Percentiles rank a stretch among this genome's conserved stretches.
Conservation (phyloP, 2,113 vertebrate genomes). For the Sinocyclocheilus grahami region DNA sequence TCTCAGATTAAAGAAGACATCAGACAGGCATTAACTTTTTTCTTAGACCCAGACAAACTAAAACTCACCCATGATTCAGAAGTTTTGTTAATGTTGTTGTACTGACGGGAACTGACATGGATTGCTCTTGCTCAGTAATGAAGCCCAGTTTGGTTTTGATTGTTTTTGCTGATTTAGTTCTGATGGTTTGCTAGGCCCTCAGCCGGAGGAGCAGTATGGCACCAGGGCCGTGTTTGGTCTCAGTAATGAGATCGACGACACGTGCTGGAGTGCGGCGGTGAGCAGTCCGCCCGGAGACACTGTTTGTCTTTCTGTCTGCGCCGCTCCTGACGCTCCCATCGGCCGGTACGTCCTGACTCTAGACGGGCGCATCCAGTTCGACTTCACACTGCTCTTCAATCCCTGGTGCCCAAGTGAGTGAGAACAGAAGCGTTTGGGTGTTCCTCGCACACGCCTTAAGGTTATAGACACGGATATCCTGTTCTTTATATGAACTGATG, state of each 20-base stretch:
- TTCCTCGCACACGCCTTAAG: background rate
- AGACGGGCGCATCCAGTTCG: slow-evolving; percentile 67
- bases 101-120: too few relatives aligned
- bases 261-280: slow-evolving; percentile 76
- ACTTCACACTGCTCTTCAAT: slow-evolving; percentile 89
- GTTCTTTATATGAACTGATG: background rate
- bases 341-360: slow-evolving; percentile 84
- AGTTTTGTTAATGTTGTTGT: background rate
- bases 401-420: slow-evolving; percentile 89
- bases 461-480: slow-evolving; percentile 1
- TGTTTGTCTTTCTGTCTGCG: slow-evolving; percentile 75
- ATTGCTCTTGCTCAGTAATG: too few relatives aligned
- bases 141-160: too few relatives aligned
- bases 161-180: background rate
- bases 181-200: slow-evolving; percentile 76
- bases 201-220: slow-evolving; percentile 77
- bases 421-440: slow-evolving; percentile 26
- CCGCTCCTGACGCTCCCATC: slow-evolving; percentile 77
- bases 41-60: background rate
- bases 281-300: slow-evolving; percentile 69
- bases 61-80: background rate
- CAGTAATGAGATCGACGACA: slow-evolving; percentile 67
- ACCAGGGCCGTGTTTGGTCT: slow-evolving; percentile 81
- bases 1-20: background rate
- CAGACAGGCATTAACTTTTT: background rate